These are phyloP conservation scores for Dryobotodes eremita DNA, from an alignment of 2,888 invertebrate species.

Conservation along the genomic window DNA sequence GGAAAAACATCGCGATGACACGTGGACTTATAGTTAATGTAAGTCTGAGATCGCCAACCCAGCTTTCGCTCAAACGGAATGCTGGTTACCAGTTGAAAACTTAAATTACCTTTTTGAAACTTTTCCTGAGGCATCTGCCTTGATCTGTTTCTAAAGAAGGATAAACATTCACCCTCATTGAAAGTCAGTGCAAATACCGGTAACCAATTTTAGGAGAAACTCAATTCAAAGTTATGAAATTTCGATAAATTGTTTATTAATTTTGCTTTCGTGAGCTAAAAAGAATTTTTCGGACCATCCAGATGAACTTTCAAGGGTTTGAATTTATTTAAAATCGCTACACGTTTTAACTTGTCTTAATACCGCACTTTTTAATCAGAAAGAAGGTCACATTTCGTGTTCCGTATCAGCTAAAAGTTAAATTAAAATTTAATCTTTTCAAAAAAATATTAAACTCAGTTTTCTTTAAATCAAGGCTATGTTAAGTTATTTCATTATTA, in stretches of 20 bases:
- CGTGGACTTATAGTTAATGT: neutral
- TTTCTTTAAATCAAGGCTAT: neutral
- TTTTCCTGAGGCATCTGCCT: neutral
- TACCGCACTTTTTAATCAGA: conserved; percentile 2
- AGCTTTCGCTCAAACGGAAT: neutral
- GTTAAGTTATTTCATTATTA: too few species aligned
- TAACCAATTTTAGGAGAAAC: conserved; percentile 10
- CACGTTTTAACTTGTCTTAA: neutral
- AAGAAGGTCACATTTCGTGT: neutral
- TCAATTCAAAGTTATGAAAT: conserved; percentile 27
- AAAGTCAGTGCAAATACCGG: conserved; percentile 19
- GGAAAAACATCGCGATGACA: neutral
- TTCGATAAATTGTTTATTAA: conserved; percentile 26
- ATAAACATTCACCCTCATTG: neutral
- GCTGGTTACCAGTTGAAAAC: neutral
- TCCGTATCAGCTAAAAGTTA: neutral
- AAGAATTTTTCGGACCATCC: conserved; percentile 24
- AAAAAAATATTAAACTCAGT: neutral
- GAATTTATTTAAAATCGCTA: conserved; percentile 1
- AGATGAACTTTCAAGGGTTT: conserved; percentile 9
- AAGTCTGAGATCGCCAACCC: neutral
- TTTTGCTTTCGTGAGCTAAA: conserved; percentile 27
- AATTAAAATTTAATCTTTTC: neutral
- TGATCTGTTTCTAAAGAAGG: conserved; percentile 15
- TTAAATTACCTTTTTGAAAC: conserved; percentile 12